Evolutionary conservation across 2,797 vertebrate species (phyloP).

Genomic region (Diplodus sargus): DNA sequence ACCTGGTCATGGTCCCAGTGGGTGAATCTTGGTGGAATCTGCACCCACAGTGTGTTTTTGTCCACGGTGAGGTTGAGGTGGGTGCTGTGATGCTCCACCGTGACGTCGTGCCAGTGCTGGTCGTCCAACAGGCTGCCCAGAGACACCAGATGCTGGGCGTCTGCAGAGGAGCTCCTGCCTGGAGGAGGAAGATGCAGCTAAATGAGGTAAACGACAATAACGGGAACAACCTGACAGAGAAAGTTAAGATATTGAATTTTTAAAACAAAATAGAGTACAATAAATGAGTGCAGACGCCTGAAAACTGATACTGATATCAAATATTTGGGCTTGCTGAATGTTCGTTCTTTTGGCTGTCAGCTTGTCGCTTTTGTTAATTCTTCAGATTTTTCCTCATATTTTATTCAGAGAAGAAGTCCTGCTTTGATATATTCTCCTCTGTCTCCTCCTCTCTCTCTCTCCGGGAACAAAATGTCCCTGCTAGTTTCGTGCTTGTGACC

Average conservation of each 20-base stretch:
- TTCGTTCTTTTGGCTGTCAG: neutral
- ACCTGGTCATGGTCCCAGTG: conserved; percentile 92
- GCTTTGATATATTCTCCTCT: neutral
- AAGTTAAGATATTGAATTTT: neutral
- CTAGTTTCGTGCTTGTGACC: too few relatives aligned
- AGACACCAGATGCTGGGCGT: conserved; percentile 79
- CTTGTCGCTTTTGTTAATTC: neutral
- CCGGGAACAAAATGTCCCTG: neutral
- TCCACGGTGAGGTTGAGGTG: conserved; percentile 95
- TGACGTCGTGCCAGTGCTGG: conserved; percentile 93
- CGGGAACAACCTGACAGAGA: neutral
- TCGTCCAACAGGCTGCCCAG: conserved; percentile 94
- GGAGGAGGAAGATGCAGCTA: conserved; percentile 15
- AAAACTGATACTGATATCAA: neutral
- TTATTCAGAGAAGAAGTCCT: neutral
- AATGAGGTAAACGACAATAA: neutral
- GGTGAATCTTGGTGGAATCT: conserved; percentile 84
- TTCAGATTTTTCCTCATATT: neutral
- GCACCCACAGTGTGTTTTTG: conserved; percentile 87
- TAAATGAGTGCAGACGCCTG: neutral
- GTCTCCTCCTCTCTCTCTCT: neutral
- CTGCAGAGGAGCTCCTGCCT: conserved; percentile 72
- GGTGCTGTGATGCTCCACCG: conserved; percentile 86
- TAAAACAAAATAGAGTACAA: neutral
- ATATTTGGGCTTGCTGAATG: conserved; percentile 1